Conservation (phyloP, 2,113 vertebrate species). For the Bucco capensis region DNA sequence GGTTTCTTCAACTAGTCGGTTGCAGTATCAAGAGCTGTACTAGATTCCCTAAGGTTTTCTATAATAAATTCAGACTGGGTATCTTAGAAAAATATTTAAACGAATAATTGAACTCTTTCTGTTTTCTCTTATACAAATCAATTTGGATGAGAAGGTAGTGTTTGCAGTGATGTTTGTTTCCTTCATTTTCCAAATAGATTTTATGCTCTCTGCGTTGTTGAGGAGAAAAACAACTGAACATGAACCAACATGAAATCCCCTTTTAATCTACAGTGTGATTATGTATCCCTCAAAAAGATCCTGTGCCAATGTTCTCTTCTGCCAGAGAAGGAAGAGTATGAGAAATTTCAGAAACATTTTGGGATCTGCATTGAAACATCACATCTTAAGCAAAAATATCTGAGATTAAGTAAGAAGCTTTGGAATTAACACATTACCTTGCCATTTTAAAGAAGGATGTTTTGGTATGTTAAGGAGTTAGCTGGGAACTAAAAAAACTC, state of each 20-base stretch:
- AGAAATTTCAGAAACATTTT: background rate
- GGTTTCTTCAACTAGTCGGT: conserved; percentile 44
- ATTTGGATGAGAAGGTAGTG: background rate
- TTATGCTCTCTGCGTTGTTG: background rate
- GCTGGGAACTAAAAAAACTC: background rate
- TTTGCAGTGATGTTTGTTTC: background rate
- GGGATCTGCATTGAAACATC: background rate
- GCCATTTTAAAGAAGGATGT: background rate
- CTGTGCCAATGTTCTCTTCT: background rate
- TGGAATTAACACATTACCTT: background rate
- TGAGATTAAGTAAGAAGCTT: background rate
- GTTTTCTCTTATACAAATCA: conserved; percentile 20
- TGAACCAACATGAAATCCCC: background rate
- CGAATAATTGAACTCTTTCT: conserved; percentile 45
- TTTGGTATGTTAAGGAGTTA: background rate
- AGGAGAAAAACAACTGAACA: background rate
- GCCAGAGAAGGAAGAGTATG: background rate
- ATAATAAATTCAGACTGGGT: conserved; percentile 7
- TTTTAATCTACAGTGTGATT: background rate
- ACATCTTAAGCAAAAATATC: background rate
- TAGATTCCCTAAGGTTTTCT: conserved; percentile 42
- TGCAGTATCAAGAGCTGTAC: conserved; percentile 3
- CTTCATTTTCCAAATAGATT: background rate
- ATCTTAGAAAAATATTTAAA: conserved; percentile 44
- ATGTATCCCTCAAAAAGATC: background rate